A percentile compares a stretch with the other conserved stretches of the same genome.
Conservation (phyloP, 2,113 vertebrate genomes). For the Sebastes fasciatus region DNA sequence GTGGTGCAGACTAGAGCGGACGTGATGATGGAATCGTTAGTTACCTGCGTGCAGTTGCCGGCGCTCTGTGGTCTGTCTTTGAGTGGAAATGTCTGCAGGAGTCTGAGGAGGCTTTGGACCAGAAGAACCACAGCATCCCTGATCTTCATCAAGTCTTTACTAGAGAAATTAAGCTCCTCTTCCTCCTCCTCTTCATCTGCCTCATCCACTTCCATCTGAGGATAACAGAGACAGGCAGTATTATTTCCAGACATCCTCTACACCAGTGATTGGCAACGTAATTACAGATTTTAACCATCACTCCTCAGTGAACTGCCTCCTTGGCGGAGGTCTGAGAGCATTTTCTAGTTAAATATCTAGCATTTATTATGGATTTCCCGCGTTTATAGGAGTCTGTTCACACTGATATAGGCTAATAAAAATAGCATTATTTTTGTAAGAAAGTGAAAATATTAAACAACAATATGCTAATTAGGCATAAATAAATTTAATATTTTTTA, state of each 20-base stretch:
- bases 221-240: neutral
- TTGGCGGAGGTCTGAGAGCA: no score
- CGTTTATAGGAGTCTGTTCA: no score
- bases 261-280: no score
- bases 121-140: constrained; percentile 85
- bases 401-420: no score
- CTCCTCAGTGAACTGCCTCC: no score
- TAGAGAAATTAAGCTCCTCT: constrained; percentile 85
- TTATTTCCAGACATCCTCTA: neutral
- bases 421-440: no score
- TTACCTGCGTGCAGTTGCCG: constrained; percentile 87
- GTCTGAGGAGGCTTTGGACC: constrained; percentile 87
- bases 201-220: constrained; percentile 79
- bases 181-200: constrained; percentile 81
- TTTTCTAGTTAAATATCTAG: no score
- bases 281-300: no score
- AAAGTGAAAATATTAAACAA: no score
- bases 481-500: no score
- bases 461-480: no score
- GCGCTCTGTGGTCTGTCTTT: constrained; percentile 88
- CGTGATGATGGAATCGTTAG: rapidly evolving
- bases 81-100: constrained; percentile 89
- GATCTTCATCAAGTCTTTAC: constrained; percentile 85
- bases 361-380: no score
- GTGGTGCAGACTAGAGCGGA: neutral